phyloP scores from a whole-genome alignment of 1,140 invertebrate genomes.

The Chrysomallon squamiferum region DNA sequence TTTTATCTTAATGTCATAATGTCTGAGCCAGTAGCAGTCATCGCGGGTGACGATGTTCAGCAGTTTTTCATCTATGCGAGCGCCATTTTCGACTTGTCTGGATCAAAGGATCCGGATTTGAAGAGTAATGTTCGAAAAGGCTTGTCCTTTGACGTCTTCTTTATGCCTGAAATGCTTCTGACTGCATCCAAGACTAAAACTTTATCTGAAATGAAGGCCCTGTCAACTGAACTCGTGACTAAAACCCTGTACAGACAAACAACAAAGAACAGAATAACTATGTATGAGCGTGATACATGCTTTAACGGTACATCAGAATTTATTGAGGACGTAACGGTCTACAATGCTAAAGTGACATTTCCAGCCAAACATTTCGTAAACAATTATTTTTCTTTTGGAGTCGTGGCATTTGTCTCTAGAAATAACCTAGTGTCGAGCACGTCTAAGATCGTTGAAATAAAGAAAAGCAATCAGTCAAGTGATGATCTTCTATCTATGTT shows the following conservation, averaged over 20 bases:
- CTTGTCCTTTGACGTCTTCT: constrained; percentile 45
- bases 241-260: constrained; percentile 33
- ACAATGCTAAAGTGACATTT: constrained; percentile 40
- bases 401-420: constrained; percentile 47
- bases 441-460: constrained; percentile 30
- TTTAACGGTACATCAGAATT: constrained; percentile 21
- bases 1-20: constrained; percentile 38
- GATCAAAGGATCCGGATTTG: constrained; percentile 55
- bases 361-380: constrained; percentile 37
- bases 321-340: constrained; percentile 25
- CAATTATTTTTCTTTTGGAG: constrained; percentile 31
- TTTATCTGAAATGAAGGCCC: constrained; percentile 11
- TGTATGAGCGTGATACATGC: constrained; percentile 40
- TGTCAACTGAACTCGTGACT: constrained; percentile 27
- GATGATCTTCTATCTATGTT: constrained; percentile 39
- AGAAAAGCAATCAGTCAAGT: constrained; percentile 30
- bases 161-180: constrained; percentile 30
- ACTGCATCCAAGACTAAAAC: constrained; percentile 10
- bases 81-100: constrained; percentile 47
- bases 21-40: constrained; percentile 47
- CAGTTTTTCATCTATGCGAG: constrained; percentile 44
- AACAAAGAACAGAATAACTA: constrained; percentile 33
- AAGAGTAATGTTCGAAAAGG: constrained; percentile 28
- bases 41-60: constrained; percentile 38
- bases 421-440: constrained; percentile 28